These are phyloP conservation scores for Argentina silus DNA, from an alignment of 2,797 vertebrate genomes.

Conservation along the genomic window DNA sequence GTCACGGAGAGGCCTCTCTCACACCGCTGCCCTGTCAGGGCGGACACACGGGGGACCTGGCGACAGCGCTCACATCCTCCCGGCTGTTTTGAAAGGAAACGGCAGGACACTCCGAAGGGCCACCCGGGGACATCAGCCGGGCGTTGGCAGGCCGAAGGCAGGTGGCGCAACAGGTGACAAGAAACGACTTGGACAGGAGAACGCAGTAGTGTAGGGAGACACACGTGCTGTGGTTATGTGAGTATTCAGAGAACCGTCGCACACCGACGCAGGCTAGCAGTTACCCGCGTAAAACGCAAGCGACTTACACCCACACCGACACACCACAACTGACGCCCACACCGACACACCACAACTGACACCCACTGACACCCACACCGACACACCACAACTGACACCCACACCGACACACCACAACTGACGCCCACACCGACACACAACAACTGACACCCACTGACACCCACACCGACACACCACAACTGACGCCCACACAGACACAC, in stretches of 20 bases:
- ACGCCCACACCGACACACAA: too few species aligned
- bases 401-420: too few species aligned
- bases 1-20: conserved; percentile 51
- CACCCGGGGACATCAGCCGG: conserved; percentile 10
- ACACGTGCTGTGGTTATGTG: background rate
- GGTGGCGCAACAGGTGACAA: conserved; percentile 45
- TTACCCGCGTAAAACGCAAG: too few species aligned
- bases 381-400: background rate
- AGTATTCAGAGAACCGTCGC: background rate
- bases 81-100: conserved; percentile 63
- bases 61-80: conserved; percentile 56
- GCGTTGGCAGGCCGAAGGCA: conserved; percentile 1
- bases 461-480: too few species aligned
- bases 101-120: conserved; percentile 36
- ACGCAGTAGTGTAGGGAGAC: background rate
- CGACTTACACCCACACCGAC: too few species aligned
- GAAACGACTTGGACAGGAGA: background rate
- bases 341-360: background rate
- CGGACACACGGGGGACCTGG: conserved; percentile 47
- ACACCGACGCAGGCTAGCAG: background rate
- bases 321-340: background rate
- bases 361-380: background rate
- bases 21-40: conserved; percentile 34
- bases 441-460: too few species aligned
- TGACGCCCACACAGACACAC: background rate